These are phyloP conservation scores for Dinoponera quadriceps DNA, from an alignment of 1,140 invertebrate species.

Conservation along the genomic window DNA sequence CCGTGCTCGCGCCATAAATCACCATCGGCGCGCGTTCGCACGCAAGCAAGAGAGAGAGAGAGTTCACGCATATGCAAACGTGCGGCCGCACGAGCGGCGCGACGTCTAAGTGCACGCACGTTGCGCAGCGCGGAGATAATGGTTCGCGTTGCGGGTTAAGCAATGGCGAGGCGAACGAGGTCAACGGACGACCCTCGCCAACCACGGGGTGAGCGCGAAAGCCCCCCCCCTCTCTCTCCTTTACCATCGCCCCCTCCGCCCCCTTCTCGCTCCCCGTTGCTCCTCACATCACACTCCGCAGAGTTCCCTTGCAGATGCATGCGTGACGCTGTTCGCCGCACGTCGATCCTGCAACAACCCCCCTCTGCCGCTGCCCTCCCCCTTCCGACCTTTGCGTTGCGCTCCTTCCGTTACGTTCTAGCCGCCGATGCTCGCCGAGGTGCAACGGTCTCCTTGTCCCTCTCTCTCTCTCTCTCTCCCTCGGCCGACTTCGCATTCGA, in stretches of 20 bases:
- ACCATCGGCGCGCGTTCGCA: conserved; percentile 63
- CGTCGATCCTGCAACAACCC: conserved; percentile 54
- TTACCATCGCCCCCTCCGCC: background rate
- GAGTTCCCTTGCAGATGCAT: conserved; percentile 51
- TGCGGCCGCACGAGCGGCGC: conserved; percentile 49
- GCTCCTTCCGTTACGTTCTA: conserved; percentile 71
- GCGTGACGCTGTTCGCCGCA: conserved; percentile 69
- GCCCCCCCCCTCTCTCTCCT: conserved; percentile 9
- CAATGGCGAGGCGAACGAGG: conserved; percentile 67
- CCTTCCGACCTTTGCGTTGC: conserved; percentile 13
- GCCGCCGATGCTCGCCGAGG: conserved; percentile 59
- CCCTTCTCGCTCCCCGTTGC: conserved; percentile 34
- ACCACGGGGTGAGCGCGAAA: conserved; percentile 63
- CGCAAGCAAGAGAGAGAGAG: background rate
- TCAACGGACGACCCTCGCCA: conserved; percentile 75
- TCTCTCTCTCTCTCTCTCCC: conserved; percentile 33
- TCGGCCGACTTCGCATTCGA: conserved; percentile 67
- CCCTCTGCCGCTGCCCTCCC: conserved; percentile 23
- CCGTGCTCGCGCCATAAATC: conserved; percentile 71
- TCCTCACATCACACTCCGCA: background rate
- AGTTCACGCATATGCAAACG: conserved; percentile 5
- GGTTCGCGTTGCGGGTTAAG: conserved; percentile 67
- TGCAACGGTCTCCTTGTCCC: conserved; percentile 61
- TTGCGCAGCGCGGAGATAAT: conserved; percentile 71
- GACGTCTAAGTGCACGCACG: conserved; percentile 55